phyloP scores from a whole-genome alignment of 2,113 vertebrate genomes.

The Delphinapterus leucas region DNA sequence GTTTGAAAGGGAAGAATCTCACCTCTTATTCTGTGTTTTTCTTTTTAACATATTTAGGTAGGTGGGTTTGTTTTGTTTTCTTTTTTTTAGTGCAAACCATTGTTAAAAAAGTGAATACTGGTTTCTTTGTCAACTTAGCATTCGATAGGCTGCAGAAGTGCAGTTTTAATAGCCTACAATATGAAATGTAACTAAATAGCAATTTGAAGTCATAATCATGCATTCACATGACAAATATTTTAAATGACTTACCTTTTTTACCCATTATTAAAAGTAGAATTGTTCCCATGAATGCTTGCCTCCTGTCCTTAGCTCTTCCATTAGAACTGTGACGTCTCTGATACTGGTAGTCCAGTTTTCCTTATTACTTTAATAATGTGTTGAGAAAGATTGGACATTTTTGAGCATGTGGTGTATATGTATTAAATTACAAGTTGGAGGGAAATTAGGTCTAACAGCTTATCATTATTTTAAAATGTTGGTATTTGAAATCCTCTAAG shows the following conservation, averaged over 20 bases:
- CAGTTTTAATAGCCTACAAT: background rate
- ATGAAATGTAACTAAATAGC: background rate
- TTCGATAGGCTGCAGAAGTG: background rate
- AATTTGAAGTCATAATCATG: background rate
- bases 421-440: background rate
- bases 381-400: background rate
- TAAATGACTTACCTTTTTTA: background rate
- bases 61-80: background rate
- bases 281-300: background rate
- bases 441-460: background rate
- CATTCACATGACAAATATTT: background rate
- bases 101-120: background rate
- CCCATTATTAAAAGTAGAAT: background rate
- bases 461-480: conserved; percentile 24
- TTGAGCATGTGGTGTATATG: background rate
- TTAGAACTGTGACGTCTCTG: background rate
- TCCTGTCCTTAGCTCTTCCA: background rate
- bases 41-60: background rate
- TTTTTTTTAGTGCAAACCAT: background rate
- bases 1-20: background rate
- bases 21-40: background rate
- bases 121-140: background rate
- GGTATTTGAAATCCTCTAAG: background rate
- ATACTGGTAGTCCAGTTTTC: background rate
- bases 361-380: background rate